These are phyloP conservation scores for Junonia oenone DNA, from an alignment of 2,888 invertebrate species.

Conservation along the genomic window DNA sequence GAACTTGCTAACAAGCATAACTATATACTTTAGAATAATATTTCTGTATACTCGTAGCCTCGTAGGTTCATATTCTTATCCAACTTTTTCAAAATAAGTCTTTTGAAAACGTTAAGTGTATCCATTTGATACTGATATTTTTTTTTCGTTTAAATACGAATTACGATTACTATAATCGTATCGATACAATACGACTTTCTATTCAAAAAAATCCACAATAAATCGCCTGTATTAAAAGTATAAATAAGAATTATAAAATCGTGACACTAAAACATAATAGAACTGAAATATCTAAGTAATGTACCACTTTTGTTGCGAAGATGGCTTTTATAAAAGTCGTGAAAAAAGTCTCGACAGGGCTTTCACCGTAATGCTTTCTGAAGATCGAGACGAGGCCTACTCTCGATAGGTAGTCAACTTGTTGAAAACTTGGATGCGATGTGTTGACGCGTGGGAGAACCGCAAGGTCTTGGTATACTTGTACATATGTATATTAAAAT, in stretches of 20 bases:
- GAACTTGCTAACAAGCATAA: no score
- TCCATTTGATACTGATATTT: no score
- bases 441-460: slow-evolving; percentile 17
- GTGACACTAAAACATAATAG: not conserved
- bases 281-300: slow-evolving; percentile 3
- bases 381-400: slow-evolving; percentile 11
- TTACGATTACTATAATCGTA: no score
- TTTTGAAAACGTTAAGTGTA: no score
- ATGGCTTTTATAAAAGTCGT: slow-evolving; percentile 13
- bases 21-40: no score
- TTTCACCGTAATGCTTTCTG: slow-evolving; percentile 21
- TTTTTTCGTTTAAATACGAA: no score
- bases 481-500: not conserved
- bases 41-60: no score
- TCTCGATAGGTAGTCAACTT: slow-evolving; percentile 10
- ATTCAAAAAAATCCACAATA: no score
- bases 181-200: no score
- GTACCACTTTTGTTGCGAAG: not conserved
- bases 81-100: no score
- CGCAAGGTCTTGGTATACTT: slow-evolving; percentile 15
- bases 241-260: not conserved
- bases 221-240: not conserved
- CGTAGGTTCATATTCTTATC: no score
- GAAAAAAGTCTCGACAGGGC: slow-evolving; percentile 15
- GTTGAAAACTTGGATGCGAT: slow-evolving; percentile 18